Conservation (phyloP, 2,888 invertebrate species). For the Hyalella azteca region DNA sequence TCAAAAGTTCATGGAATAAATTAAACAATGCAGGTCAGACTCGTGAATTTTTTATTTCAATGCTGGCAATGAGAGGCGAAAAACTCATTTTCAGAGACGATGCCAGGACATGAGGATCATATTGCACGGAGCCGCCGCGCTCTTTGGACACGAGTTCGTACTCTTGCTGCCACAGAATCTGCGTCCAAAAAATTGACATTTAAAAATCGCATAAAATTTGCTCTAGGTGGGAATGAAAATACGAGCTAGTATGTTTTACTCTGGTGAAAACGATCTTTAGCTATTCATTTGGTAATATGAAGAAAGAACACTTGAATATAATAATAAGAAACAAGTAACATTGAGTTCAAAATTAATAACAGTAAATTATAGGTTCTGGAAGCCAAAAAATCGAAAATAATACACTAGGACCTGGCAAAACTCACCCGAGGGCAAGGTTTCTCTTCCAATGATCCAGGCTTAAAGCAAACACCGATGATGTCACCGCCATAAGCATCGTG, state of each 20-base stretch:
- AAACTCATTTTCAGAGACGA: not conserved
- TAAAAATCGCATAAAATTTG: too few relatives aligned
- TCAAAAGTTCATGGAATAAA: not conserved
- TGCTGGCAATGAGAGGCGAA: not conserved
- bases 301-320: too few relatives aligned
- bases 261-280: too few relatives aligned
- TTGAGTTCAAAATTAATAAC: too few relatives aligned
- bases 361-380: too few relatives aligned
- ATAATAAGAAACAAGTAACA: too few relatives aligned
- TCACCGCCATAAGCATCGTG: conserved; percentile 86
- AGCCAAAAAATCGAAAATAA: too few relatives aligned
- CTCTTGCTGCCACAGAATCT: conserved; percentile 18
- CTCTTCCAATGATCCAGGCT: conserved; percentile 68
- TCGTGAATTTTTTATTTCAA: conserved; percentile 12
- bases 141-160: conserved; percentile 10
- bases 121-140: not conserved
- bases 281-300: too few relatives aligned
- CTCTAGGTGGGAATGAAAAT: too few relatives aligned
- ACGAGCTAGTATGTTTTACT: too few relatives aligned
- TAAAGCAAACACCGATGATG: conserved; percentile 84
- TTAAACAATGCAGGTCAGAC: not conserved
- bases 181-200: not conserved
- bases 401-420: too few relatives aligned
- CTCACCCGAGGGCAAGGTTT: not conserved
- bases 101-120: conserved; percentile 1